A percentile compares a stretch with the other conserved stretches of the same genome.
Conservation (phyloP, 2,113 vertebrate species). For the Cyanistes caeruleus region DNA sequence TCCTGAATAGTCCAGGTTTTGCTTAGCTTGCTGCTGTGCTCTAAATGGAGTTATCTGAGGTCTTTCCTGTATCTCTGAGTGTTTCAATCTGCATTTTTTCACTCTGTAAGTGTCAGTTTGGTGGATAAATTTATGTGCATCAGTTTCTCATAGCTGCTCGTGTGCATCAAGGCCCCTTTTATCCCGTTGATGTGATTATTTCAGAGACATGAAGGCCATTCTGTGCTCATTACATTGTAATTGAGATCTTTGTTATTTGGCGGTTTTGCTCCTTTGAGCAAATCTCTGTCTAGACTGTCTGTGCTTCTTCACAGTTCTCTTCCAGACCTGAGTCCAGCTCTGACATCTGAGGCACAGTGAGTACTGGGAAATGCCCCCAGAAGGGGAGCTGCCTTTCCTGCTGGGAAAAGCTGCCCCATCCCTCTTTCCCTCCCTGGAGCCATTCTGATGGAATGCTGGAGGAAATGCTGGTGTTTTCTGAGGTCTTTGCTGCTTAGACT, state of each 20-base stretch:
- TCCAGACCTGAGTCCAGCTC: background rate
- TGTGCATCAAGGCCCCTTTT: background rate
- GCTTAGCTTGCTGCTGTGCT: background rate
- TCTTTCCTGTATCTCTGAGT: background rate
- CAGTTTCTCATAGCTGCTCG: background rate
- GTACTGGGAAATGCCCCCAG: background rate
- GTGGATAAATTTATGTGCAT: background rate
- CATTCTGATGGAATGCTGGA: background rate
- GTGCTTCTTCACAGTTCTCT: background rate
- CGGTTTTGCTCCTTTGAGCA: background rate
- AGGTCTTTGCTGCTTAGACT: background rate
- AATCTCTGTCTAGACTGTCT: background rate
- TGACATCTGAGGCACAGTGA: background rate
- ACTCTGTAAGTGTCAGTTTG: background rate
- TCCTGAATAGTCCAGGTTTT: background rate
- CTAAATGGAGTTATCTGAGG: background rate
- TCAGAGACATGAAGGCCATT: background rate
- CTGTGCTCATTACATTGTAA: background rate
- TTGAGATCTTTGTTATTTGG: slow-evolving; percentile 29
- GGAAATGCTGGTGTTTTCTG: background rate
- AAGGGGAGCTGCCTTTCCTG: background rate
- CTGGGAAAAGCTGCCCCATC: background rate
- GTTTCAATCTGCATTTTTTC: background rate
- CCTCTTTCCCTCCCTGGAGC: accelerated
- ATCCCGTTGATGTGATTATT: slow-evolving; percentile 18